Base-by-base conservation (phyloP, 2,888 invertebrate genomes). In the Nowickia ferox region DNA sequence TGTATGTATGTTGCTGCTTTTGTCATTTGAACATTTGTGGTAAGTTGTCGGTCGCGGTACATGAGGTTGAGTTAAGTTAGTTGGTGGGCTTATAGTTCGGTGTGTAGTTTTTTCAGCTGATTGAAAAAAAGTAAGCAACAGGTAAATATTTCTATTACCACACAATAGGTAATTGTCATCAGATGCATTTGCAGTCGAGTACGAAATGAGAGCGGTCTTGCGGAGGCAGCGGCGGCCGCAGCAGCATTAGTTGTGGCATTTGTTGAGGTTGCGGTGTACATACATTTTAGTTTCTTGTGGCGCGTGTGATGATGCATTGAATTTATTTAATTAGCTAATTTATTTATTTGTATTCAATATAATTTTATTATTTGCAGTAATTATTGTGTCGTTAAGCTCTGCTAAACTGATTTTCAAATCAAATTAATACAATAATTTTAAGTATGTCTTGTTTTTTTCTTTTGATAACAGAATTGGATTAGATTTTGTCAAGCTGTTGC, bases 81-180 rank as follows among this genome's bases (percentile, higher is more conserved):
- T 30, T 61, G 30, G 30, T 10, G 51, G 17, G 48, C 46, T 89
- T 89, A 89, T 71, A 86, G 75, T 75, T 88, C 88, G 74, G 86
- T 85, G 55, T 87, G 87, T 59, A 89, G 81, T 83, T 89, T 88
- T 79, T 88, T 87, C 81, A 90, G 86, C 77, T 90, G 89, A 87
- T 89, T 90, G 86, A 89, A 89, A 88, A 90, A 91, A 44, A 91
- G 80, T 61, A 90, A 79, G 87, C 88, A 89, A 87, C 89, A 90
- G 82, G 90, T 89, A 84, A 90, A 90, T 53, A 89, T 88, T 88
- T 91, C 90, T 77, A 90, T 89, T 85, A 88, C 87, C 72, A 90
- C 82, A 82, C 90, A 90, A 84, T 88, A 90, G 79, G 89, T 76
- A 87, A 90, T 89, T 86, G 89, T 89, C 86, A 90, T 84, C 78